Evolutionary conservation across 2,797 vertebrate genomes (phyloP).

Genomic region (Sebastes oblongus): DNA sequence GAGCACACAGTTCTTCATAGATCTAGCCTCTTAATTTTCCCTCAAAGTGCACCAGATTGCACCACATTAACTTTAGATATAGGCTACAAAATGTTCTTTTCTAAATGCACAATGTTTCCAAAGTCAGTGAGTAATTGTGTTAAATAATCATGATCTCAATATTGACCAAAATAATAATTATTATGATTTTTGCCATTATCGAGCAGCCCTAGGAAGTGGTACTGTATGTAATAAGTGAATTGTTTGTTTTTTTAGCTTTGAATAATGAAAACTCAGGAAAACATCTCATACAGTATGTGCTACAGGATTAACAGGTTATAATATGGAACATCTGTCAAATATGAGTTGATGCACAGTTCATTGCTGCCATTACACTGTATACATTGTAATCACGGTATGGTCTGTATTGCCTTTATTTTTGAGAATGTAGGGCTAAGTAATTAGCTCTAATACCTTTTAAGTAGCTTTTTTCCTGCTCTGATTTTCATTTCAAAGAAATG

Average conservation of each 20-base stretch:
- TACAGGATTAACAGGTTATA: conserved; percentile 3
- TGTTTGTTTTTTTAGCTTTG: background rate
- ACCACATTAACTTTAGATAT: too few species aligned
- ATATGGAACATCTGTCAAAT: conserved; percentile 10
- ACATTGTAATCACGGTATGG: background rate
- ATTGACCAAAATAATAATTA: too few species aligned
- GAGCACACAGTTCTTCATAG: too few species aligned
- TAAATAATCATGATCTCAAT: too few species aligned
- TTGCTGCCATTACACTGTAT: background rate
- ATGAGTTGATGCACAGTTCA: background rate
- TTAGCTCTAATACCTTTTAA: conserved; percentile 17
- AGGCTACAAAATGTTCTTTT: too few species aligned
- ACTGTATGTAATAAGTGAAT: background rate
- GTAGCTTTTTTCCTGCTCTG: conserved; percentile 9
- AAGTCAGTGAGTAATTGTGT: too few species aligned
- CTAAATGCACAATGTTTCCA: too few species aligned
- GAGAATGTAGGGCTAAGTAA: background rate
- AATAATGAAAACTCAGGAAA: background rate
- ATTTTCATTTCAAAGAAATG: conserved; percentile 39
- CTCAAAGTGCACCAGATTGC: too few species aligned
- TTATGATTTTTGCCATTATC: too few species aligned
- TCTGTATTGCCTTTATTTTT: background rate
- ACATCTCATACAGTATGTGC: background rate
- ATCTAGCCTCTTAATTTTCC: too few species aligned
- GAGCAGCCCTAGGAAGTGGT: background rate